Evolutionary conservation across 2,113 vertebrate genomes (phyloP).

Genomic region (Formicarius rufipectus): DNA sequence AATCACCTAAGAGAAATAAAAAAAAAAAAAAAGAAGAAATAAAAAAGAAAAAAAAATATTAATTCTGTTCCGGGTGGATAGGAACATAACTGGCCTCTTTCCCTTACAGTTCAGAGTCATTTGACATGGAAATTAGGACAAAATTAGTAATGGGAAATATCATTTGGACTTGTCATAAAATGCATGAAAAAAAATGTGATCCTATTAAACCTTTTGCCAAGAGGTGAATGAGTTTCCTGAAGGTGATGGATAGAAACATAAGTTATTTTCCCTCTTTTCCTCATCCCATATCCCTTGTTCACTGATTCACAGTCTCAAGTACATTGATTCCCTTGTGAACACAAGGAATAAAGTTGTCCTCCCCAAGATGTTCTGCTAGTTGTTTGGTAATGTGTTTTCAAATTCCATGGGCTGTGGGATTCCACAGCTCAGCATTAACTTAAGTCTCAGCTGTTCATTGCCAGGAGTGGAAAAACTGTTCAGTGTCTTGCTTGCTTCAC

Average conservation of each 20-base stretch:
- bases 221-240: not conserved
- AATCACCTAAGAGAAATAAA: not conserved
- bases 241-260: not conserved
- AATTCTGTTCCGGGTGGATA: not conserved
- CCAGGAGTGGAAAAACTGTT: not conserved
- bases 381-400: not conserved
- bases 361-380: not conserved
- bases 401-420: not conserved
- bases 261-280: not conserved
- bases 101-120: not conserved
- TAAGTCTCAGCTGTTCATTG: not conserved
- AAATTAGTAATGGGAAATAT: not conserved
- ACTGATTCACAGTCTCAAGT: not conserved
- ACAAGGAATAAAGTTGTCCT: not conserved
- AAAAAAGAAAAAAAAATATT: not conserved
- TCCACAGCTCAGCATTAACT: not conserved
- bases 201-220: not conserved
- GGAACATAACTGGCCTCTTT: not conserved
- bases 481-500: fast-evolving
- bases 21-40: not conserved
- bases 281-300: not conserved
- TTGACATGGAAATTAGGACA: not conserved
- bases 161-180: not conserved
- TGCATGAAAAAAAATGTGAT: not conserved
- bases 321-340: not conserved